Evolutionary conservation across 2,797 vertebrate genomes (phyloP), one percentile per base, ranked within the genome.

Genomic region (Sebastes oblongus): DNA sequence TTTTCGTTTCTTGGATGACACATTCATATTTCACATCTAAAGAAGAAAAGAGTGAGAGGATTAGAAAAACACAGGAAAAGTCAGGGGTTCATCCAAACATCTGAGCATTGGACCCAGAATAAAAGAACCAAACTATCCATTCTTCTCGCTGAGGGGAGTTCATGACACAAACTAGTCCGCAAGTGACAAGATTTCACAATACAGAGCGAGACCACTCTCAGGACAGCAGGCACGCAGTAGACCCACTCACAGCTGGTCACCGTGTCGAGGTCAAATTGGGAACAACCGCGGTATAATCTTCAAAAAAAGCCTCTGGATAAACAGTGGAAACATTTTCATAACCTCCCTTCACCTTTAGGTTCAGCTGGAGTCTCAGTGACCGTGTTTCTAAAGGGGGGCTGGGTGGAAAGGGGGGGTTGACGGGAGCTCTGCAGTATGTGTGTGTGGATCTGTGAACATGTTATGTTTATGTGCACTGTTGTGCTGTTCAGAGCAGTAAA

Each of bases 281-380:
- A 93, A 88, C 82, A 89, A 89, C 80, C 32, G 36, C 85, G 50
- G 84, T 76, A 88, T 88, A 93, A 89, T 87, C 88, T 90, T 92
- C 65, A 84, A 89, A 89, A 92, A 92, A 86, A 80, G 75, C 56
- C 82, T 73, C 84, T 66, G 88, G 77, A 87, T 88, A 89, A 93
- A 92, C 86, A 86, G 84, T 86, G 88, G 90, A 91, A 92, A 88
- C 89, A 92, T 88, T 92, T 94, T 94, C 83, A 90, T 89, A 88
- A 90, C 86, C 91, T 86, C 79, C 86, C 67, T 86, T 90, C 88
- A 92, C 88, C 91, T 84, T 86, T 90, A 79, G 86, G 86, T 92
- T 87, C 88, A 91, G 80, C 75, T 85, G 88, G 83, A 93, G 88
- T 87, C 82, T 85, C 72, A 59, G 30, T 79, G 85, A 70, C 75